Conservation (phyloP, 2,888 invertebrate genomes). For the Rhabditophanes sp. region DNA sequence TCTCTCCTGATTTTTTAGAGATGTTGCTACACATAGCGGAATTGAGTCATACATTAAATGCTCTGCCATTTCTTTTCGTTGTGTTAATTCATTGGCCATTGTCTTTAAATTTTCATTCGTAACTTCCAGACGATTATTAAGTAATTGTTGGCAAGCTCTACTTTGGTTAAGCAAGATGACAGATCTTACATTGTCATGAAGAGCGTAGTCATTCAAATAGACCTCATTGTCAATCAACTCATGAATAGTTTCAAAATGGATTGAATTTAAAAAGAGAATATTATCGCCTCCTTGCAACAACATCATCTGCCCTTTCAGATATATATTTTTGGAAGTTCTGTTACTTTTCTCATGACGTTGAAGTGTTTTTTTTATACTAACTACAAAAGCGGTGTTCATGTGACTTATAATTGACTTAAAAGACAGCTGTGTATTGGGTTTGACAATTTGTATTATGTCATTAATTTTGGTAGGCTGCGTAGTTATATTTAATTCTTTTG, state of each 20-base stretch:
- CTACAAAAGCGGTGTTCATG: too few relatives aligned
- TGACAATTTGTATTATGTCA: too few relatives aligned
- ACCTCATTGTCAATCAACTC: constrained; percentile 30
- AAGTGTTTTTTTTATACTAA: too few relatives aligned
- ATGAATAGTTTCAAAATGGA: constrained; percentile 32
- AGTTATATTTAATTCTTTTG: too few relatives aligned
- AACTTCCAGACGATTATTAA: too few relatives aligned
- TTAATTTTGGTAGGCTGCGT: too few relatives aligned
- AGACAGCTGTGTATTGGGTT: too few relatives aligned
- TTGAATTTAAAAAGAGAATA: constrained; percentile 35
- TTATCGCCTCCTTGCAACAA: constrained; percentile 28
- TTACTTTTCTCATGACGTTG: too few relatives aligned
- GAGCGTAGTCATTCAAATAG: constrained; percentile 37
- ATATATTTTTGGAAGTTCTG: too few relatives aligned
- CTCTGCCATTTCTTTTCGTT: constrained; percentile 22
- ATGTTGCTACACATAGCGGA: constrained; percentile 25
- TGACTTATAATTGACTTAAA: too few relatives aligned
- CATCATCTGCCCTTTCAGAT: too few relatives aligned
- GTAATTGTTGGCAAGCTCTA: constrained; percentile 34
- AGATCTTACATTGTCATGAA: constrained; percentile 39
- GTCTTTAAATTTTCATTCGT: too few relatives aligned
- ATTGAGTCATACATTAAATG: constrained; percentile 28
- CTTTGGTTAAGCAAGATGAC: constrained; percentile 38
- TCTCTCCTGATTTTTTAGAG: constrained; percentile 18
- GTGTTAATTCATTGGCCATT: constrained; percentile 25